These are phyloP conservation scores for Larimichthys crocea DNA, from an alignment of 2,113 vertebrate genomes.

Conservation along the genomic window DNA sequence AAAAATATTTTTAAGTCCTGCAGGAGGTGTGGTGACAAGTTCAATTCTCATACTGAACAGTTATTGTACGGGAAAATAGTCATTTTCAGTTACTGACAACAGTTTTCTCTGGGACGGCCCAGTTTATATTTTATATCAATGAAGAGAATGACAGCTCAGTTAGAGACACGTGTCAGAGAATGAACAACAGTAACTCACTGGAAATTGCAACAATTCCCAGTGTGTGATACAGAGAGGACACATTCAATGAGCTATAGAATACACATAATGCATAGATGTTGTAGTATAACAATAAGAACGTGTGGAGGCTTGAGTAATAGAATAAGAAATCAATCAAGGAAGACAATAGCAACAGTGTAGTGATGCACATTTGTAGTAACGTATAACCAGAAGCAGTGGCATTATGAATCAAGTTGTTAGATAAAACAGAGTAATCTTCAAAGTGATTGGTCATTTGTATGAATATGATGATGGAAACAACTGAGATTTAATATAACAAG, in stretches of 20 bases:
- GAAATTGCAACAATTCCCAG: slow-evolving; percentile 10
- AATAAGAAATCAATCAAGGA: slow-evolving; percentile 14
- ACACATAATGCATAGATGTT: slow-evolving; percentile 16
- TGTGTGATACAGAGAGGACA: slow-evolving; percentile 1
- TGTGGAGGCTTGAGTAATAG: not conserved
- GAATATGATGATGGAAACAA: not conserved
- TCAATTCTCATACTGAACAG: slow-evolving; percentile 11
- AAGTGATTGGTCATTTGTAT: slow-evolving; percentile 9
- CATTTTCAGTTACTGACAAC: slow-evolving; percentile 3
- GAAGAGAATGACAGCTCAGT: not conserved
- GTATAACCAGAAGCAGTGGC: not conserved
- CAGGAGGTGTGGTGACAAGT: slow-evolving; percentile 19
- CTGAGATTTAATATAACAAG: not conserved
- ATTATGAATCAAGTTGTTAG: not conserved
- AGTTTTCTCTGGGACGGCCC: not conserved
- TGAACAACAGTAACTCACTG: not conserved
- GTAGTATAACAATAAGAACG: slow-evolving; percentile 5
- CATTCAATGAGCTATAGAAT: slow-evolving; percentile 1
- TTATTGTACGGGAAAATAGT: not conserved
- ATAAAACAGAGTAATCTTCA: not conserved
- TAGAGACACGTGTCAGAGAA: slow-evolving; percentile 6
- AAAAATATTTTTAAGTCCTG: slow-evolving; percentile 21
- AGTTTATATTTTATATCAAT: slow-evolving; percentile 4
- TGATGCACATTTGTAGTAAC: slow-evolving; percentile 4
- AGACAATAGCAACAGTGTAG: not conserved